Conservation (phyloP, 2,797 vertebrate species). For the Graptemys geographica region DNA sequence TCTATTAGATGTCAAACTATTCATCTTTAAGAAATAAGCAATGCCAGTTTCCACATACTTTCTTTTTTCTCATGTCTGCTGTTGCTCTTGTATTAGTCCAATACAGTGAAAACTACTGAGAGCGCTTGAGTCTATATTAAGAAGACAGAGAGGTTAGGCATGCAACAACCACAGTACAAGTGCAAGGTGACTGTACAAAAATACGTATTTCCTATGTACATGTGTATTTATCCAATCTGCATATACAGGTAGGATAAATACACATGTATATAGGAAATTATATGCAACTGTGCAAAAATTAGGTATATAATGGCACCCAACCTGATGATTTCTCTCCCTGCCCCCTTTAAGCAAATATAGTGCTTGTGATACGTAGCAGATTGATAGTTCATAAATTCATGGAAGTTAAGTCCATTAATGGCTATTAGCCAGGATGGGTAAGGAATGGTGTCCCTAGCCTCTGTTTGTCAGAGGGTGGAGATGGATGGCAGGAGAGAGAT, state of each 20-base stretch:
- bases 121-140: not conserved
- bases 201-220: not conserved
- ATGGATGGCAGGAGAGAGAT: too few relatives aligned
- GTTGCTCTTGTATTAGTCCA: not conserved
- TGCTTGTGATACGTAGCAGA: not conserved
- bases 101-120: not conserved
- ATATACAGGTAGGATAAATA: not conserved
- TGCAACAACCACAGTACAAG: not conserved
- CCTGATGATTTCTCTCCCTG: not conserved
- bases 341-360: not conserved
- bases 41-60: slow-evolving; percentile 9
- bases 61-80: not conserved
- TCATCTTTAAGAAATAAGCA: slow-evolving; percentile 8
- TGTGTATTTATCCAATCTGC: not conserved
- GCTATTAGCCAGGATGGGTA: too few relatives aligned
- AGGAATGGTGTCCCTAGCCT: too few relatives aligned
- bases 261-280: not conserved
- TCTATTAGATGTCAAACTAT: not conserved
- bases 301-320: not conserved
- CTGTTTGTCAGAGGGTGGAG: too few relatives aligned
- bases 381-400: not conserved
- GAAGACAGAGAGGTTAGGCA: not conserved
- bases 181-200: not conserved
- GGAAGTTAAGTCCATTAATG: too few relatives aligned
- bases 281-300: not conserved